Base-by-base conservation (phyloP, 2,113 vertebrate genomes). In the Aspidoscelis tigris region DNA sequence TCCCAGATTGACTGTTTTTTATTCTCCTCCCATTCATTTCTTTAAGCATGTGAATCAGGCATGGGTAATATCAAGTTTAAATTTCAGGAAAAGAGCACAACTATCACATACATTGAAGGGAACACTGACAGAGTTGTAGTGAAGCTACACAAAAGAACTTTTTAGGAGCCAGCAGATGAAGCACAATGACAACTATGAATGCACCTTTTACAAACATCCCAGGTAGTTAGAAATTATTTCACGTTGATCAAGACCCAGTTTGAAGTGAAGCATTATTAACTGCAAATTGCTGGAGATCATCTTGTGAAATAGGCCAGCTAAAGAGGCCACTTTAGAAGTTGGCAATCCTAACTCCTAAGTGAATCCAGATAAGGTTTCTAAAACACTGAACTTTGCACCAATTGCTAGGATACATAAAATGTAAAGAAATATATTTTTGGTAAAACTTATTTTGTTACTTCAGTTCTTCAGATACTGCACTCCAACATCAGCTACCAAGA, bases 231-330 rank as follows among this genome's bases (percentile, higher is more conserved):
- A 68, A n/a, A 69, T 50, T 50, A 50, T 50, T 50, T 7, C 20
- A 22, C 2, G 4, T 7, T 21, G 78, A 68, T 9, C 64, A 80
- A 50, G 47, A 80, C 3, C 50, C 33, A 58, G 12, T 50, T 14
- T 76, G 79, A 55, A 71, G 50, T 10, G 39, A 55, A 81, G 71
- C 79, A 43, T 58, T 72, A 58, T 41, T n/a, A 80, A 22, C 39
- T 71, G 69, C 43, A 68, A 44, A 79, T 18, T 18, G 43, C 24
- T 79, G 41, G 12, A 53, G 3, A 21, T 55, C 20, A 58, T 18
- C 2, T 7, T 55, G 26, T 5, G 55, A n/a, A 72, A 50, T 6
- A 39, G 11, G 24, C 41, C 14, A 58, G n/a, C 66, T 71, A 81
- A 26, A 33, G 53, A 41, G 9, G 55, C 18, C 21, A 4, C 21